These are phyloP conservation scores for Tragelaphus scriptus DNA, from an alignment of 2,113 vertebrate species.

Conservation along the genomic window DNA sequence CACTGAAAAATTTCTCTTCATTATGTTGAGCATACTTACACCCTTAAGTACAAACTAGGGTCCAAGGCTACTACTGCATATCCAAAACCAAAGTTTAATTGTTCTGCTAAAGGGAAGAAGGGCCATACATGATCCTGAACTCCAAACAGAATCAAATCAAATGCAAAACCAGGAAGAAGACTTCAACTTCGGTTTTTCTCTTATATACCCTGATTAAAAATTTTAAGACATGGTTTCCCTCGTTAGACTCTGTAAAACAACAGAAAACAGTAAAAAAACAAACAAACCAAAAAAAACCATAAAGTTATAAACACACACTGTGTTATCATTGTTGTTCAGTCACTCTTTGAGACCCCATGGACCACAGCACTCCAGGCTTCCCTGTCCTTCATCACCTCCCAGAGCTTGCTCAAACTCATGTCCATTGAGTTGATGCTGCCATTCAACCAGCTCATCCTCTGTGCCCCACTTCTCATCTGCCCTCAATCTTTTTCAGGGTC, in stretches of 20 bases:
- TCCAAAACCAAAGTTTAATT: background rate
- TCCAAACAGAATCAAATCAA: background rate
- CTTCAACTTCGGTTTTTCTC: background rate
- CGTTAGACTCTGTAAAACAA: background rate
- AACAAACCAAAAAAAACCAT: background rate
- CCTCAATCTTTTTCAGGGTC: background rate
- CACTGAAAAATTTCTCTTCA: background rate
- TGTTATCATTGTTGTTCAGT: background rate
- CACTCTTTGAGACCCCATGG: background rate
- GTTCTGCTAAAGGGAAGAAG: background rate
- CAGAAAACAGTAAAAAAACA: background rate
- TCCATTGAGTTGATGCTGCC: background rate
- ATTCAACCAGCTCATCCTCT: background rate
- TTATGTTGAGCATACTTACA: background rate
- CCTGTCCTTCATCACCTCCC: background rate
- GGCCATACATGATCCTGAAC: background rate
- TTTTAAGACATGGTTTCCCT: background rate
- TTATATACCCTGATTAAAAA: background rate
- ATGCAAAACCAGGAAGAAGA: background rate
- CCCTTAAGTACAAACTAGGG: background rate
- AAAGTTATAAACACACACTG: background rate
- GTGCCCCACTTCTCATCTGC: background rate
- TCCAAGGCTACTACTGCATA: background rate
- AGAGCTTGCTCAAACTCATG: background rate
- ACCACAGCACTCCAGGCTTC: background rate